Percentiles rank a stretch among this genome's conserved stretches.
phyloP scores from a whole-genome alignment of 64 coral and sea anemone genomes.

The Stichodactyla helianthus region DNA sequence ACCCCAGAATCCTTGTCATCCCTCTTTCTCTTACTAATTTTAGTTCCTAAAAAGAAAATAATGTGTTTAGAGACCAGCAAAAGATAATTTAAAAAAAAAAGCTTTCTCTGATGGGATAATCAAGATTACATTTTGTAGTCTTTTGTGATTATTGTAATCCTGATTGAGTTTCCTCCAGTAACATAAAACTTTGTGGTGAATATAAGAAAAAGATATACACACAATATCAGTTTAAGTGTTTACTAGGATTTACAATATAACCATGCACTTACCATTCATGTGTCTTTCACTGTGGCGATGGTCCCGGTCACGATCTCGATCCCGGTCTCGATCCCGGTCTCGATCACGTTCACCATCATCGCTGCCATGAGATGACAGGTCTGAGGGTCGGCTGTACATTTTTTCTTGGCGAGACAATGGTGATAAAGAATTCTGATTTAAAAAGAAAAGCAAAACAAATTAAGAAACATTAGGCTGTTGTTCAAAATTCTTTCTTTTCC shows the following conservation, averaged over 20 bases:
- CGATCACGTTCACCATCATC: conserved; percentile 64
- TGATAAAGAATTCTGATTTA: conserved; percentile 76
- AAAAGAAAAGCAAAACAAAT: conserved; percentile 1
- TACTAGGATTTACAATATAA: neutral
- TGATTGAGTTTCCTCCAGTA: neutral
- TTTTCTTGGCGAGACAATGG: conserved; percentile 79
- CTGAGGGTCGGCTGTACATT: conserved; percentile 50
- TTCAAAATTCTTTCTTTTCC: too few species aligned
- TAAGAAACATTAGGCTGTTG: too few species aligned
- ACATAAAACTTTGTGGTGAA: neutral
- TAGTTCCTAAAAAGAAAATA: conserved; percentile 49
- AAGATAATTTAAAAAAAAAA: neutral
- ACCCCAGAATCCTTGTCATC: conserved; percentile 87
- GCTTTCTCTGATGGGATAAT: neutral
- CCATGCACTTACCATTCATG: conserved; percentile 66
- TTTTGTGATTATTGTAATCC: neutral
- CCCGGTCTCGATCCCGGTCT: conserved; percentile 57
- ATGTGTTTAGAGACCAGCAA: neutral
- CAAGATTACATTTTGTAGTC: too few species aligned
- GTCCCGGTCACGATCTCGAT: conserved; percentile 60
- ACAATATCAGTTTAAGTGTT: neutral
- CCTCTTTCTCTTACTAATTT: conserved; percentile 75
- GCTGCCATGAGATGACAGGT: conserved; percentile 67
- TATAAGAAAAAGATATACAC: neutral
- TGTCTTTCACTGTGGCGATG: conserved; percentile 63